A percentile compares a stretch with the other conserved stretches of the same genome.
phyloP scores from a whole-genome alignment of 2,888 invertebrate species.

The Sphaerophoria rueppellii region DNA sequence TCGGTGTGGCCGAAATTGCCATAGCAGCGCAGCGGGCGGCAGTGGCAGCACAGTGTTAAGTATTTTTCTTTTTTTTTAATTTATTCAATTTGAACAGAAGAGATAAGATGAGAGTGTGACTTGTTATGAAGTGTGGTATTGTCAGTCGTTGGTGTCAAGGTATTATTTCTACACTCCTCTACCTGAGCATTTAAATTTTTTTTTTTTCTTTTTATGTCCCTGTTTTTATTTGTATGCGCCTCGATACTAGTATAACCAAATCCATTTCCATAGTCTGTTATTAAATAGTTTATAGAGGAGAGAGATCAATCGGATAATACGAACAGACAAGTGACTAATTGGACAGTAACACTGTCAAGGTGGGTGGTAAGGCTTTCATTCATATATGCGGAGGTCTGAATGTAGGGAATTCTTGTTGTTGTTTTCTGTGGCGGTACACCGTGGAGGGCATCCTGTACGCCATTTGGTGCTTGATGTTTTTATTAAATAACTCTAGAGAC shows the following conservation, averaged over 20 bases:
- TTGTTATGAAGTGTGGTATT: slow-evolving; percentile 29
- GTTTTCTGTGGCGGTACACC: no score
- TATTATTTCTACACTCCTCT: slow-evolving; percentile 66
- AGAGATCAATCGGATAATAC: slow-evolving; percentile 72
- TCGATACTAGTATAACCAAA: not conserved
- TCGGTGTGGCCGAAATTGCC: not conserved
- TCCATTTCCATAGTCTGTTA: slow-evolving; percentile 27
- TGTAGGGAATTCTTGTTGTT: no score
- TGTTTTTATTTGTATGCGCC: slow-evolving; percentile 25
- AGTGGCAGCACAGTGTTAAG: slow-evolving; percentile 27
- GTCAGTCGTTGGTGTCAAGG: slow-evolving; percentile 55
- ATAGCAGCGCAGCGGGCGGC: no score
- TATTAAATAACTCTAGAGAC: no score
- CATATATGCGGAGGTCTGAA: slow-evolving; percentile 25
- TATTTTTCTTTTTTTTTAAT: slow-evolving; percentile 67
- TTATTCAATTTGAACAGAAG: slow-evolving; percentile 63
- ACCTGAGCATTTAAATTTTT: slow-evolving; percentile 65
- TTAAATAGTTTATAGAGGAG: slow-evolving; percentile 62
- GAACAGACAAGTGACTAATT: slow-evolving; percentile 72
- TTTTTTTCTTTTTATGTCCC: slow-evolving; percentile 22
- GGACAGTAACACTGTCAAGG: slow-evolving; percentile 72
- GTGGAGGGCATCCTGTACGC: no score
- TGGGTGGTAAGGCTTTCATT: slow-evolving; percentile 68
- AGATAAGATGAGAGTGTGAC: slow-evolving; percentile 16
- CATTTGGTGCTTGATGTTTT: no score